Base-by-base conservation (phyloP, 2,797 vertebrate species). In the Enteromius mattozi region DNA sequence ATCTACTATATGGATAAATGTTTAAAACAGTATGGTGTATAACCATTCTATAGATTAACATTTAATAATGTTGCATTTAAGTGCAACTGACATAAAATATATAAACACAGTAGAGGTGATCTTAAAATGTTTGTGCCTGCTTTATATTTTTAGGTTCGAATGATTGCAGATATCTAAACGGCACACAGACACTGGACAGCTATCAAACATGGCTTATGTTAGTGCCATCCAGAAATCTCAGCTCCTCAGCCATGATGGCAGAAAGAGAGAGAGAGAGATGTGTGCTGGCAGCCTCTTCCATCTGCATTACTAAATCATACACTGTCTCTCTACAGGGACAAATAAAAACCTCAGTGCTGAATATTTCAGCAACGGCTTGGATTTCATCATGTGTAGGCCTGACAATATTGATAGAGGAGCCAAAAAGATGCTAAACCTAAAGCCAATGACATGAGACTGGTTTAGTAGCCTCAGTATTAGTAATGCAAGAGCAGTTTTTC, bases 221-320 rank as follows among this genome's bases (percentile, higher is more conserved):
- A 85, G 85, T 87, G 83, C 80, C 81, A 80, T 87, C 83, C 89
- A 88, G 88, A 88, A 82, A 90, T 90, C 86, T 87, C 86, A 88
- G 85, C 78, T 87, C 68, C 71, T 80, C 81, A 54, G 84, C 86
- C 85, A 88, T 87, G 66, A 76, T 78, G 91, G 92, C 91, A 93
- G 91, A 89, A 91, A 94, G 91, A 94, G 92, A 93, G 27, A n/a
- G 91, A 93, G 90, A 90, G 93, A 94, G 92, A 94, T 90, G 88
- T 88, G 92, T 92, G 90, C 91, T 90, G 94, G 94, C 94, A 95
- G 93, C 93, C 94, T 94, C 86, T 93, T 92, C 91, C 92, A 91
- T 91, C 92, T 95, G 91, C 94, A 96, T 96, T 94, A 96, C 95
- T 96, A 92, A 96, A 93, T 93, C 92, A 92, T 92, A 90, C 92